Evolutionary conservation across 64 coral and sea anemone species (phyloP).

Genomic region (Dendronephthya gigantea): DNA sequence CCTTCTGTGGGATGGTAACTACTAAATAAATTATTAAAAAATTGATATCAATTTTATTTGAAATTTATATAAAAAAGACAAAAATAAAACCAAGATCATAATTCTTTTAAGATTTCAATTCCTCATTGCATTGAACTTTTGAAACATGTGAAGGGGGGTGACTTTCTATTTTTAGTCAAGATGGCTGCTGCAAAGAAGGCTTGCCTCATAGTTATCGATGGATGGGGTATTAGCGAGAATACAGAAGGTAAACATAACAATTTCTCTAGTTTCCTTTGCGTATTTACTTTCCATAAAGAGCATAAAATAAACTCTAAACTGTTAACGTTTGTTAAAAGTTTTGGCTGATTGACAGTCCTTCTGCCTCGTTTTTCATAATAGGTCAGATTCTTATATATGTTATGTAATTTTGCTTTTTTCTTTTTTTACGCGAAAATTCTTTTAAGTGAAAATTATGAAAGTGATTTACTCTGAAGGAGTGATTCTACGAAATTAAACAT

Average conservation of each 20-base stretch:
- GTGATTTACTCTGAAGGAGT: background rate
- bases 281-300: background rate
- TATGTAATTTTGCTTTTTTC: no score
- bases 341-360: background rate
- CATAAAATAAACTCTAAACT: background rate
- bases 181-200: slow-evolving; percentile 41
- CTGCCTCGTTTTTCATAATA: no score
- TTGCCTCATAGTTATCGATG: slow-evolving; percentile 93
- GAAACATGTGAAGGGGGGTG: background rate
- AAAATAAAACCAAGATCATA: no score
- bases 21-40: no score
- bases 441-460: background rate
- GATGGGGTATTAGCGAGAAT: slow-evolving; percentile 78
- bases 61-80: no score
- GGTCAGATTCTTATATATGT: no score
- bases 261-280: background rate
- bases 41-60: no score
- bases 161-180: background rate
- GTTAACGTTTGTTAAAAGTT: background rate
- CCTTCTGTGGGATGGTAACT: no score
- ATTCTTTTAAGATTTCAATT: no score
- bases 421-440: no score
- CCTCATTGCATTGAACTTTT: no score
- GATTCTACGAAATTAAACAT: background rate
- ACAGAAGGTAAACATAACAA: slow-evolving; percentile 51